Base-by-base conservation (phyloP, 2,797 vertebrate species). In the Hapalemur alaotrensis region DNA sequence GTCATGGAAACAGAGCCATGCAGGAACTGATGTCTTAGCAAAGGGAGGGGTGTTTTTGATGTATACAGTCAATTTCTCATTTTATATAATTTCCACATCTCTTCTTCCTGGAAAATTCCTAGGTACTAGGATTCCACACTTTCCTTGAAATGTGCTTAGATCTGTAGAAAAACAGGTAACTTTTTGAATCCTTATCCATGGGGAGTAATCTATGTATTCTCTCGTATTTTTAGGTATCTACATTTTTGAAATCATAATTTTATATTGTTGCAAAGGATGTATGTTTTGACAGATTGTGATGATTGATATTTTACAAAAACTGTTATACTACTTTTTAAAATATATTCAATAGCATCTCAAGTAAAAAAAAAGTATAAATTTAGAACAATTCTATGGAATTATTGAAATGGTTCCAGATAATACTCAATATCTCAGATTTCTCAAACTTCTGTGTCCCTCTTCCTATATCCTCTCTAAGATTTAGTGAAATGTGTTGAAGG, bases 251-350 rank as follows among this genome's bases (percentile, higher is more conserved):
- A 54, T 84, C 15, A 78, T 54, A 54, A 52, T 89, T 79, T 50
- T 90, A 81, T 86, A 25, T 13, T n/a, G 7, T 75, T 86, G 41
- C 41, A 69, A 75, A 96, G 78, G 8, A 43, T 81, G 28, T 89
- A 35, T 41, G 73, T 95, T 84, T 70, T 78, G 52, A 38, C 41
- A 75, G 87, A 13, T 78, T 73, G 17, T 78, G 52, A 83, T 89
- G 70, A 79, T 8, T 73, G 17, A 32, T 91, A 59, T 59, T 86
- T 75, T 86, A 81, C 67, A 95, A 57, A 95, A 91, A 75, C 63
- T 20, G 11, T 86, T 52, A 80, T 7, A 22, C 10, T 4, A 12
- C 28, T 89, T 38, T 88, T 75, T 67, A 59, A 48, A 93, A 41
- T 73, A 10, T 67, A 86, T 85, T 65, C 25, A 48, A 50, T 50